A percentile compares a stretch with the other conserved stretches of the same genome.
phyloP scores from a whole-genome alignment of 1,140 invertebrate species.

The Spodoptera litura region DNA sequence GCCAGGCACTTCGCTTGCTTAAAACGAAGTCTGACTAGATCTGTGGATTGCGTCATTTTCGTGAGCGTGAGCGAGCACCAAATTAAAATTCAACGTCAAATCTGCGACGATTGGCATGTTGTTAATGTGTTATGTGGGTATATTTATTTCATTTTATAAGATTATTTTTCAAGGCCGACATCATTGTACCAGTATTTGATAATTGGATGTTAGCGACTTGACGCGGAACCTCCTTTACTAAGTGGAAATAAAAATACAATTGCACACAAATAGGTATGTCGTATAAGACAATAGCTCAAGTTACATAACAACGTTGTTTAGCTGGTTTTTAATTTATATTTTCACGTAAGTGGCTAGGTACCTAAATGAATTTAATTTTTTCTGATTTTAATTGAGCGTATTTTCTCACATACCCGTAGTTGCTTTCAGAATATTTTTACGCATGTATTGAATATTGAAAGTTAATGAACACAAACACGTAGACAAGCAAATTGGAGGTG shows the following conservation, averaged over 20 bases:
- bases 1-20: constrained; percentile 30
- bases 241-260: constrained; percentile 11
- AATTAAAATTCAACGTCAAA: constrained; percentile 49
- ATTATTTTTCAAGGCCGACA: constrained; percentile 41
- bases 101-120: constrained; percentile 42
- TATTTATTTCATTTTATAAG: constrained; percentile 36
- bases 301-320: constrained; percentile 17
- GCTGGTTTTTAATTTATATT: constrained; percentile 15
- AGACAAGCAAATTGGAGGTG: background rate
- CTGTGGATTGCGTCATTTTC: constrained; percentile 60
- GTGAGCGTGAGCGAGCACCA: constrained; percentile 52
- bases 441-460: no score
- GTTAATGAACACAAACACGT: no score
- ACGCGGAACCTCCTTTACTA: constrained; percentile 6
- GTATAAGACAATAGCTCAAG: constrained; percentile 8
- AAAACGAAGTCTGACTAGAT: constrained; percentile 48
- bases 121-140: constrained; percentile 16
- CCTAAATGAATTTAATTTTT: no score
- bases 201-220: constrained; percentile 32
- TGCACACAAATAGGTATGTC: background rate
- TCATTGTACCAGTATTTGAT: constrained; percentile 23
- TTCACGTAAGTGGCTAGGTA: no score
- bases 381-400: no score
- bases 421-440: no score
- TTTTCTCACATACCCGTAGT: no score